Evolutionary conservation across 1,140 invertebrate species (phyloP), one percentile per base, ranked within the genome.

Genomic region (Carposina sasakii): DNA sequence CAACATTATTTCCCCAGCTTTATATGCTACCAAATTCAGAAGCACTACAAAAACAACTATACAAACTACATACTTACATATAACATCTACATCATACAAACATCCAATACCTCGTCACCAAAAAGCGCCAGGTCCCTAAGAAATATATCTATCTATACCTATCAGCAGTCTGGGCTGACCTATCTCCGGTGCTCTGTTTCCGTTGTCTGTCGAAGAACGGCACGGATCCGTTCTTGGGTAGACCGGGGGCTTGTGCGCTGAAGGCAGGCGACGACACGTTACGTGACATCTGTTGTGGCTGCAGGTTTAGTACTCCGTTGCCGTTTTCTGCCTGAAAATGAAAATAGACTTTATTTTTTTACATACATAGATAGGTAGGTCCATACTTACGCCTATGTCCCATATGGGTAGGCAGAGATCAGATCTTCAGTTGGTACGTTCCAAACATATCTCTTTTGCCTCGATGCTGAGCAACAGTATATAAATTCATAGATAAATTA

Each of bases 191-290:
- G 52, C 92, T 93, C 1, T 92, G 91, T 71, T 94, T 94, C 9
- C 93, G 87, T 22, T 94, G 92, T 9, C 93, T 84, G 71, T 94
- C 93, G 71, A 96, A 96, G 61, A 94, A 93, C 1, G 94, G 94
- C 36, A 96, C 94, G 2, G 93, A 95, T 16, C 93, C 93, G 70
- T 95, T 96, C 76, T 95, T 95, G 37, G 93, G 93, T 60, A 96
- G 85, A 30, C 91, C 90, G 57, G 91, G 91, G 12, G 92, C 90
- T 49, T 93, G 91, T 13, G 91, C 90, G n/a, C 90, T 92, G 69
- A 94, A 94, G 1, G 93, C 92, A 0, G 94, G 93, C 51, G 94
- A 94, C 2, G 92, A 94, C 37, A 92, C 92, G 81, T 95, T 96
- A 22, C 93, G 87, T 1, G 92, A 92, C 58, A 95, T 89, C 30